Base-by-base conservation (phyloP, 1,140 invertebrate genomes). In the Potamilus streckersoni region DNA sequence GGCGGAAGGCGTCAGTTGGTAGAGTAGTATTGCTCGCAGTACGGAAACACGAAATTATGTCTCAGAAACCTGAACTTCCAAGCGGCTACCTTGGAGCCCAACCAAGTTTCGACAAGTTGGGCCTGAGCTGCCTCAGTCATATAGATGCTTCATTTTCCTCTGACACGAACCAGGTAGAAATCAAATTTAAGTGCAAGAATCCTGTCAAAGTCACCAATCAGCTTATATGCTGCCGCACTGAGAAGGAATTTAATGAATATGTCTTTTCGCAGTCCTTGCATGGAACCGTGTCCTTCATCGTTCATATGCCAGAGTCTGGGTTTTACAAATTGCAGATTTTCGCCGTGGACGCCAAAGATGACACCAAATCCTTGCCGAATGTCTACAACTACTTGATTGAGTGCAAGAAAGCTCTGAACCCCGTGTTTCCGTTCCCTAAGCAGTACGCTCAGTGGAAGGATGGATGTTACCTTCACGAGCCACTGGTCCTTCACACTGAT, bases 381-480 rank as follows among this genome's bases (percentile, higher is more conserved):
- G 89, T 89, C 13, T 90, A 80, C 81, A 90, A 90, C 79, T 90
- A 89, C 69, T 76, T 90, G 49, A 83, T 90, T 67, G 80, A 87
- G 76, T 82, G 81, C 64, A 80, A 77, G 11, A 60, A 74, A 31
- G 71, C 79, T 13, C 67, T 76, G 1, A 79, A 83, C 55, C 73
- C 84, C 16, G 83, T 85, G 3, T 81, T 80, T 73, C 85, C 86
- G 17, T 90, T 87, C 82, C 89, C 89, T n/a, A 86, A 88, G 78
- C 89, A 90, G 78, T 90, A 89, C 69, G 87, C 87, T 19, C 89
- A 90, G 78, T 90, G 89, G 89, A 90, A 90, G 76, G 88, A 90
- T 69, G 89, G 89, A 1, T 90, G 89, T 77, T 89, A 83, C 79
- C 82, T 90, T 73, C 81, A 79, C 31, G 84, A 85, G 59, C 89